Base-by-base conservation (phyloP, 2,888 invertebrate species). In the Cantharis flavilabris region DNA sequence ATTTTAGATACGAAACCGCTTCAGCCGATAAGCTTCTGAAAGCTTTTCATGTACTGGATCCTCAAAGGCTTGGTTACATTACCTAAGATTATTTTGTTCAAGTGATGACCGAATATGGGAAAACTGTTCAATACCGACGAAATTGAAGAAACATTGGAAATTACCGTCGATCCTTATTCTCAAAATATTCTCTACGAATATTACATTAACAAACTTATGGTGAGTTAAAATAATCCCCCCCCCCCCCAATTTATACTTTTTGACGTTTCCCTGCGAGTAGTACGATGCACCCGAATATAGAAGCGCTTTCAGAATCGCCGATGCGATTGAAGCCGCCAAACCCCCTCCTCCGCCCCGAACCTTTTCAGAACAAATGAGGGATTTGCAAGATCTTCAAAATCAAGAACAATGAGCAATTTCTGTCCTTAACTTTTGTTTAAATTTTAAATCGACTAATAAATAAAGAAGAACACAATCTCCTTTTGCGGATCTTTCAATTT, bases 81-180 rank as follows among this genome's bases (percentile, higher is more conserved):
- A 92, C 94, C 4, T 94, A 92, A 85, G 95, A 96, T 23, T 91
- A 92, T 81, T 91, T 98, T 80, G 90, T 93, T 11, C 93, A 94
- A 83, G 91, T 94, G 14, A 94, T 98, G 92, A 92, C 94, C 85
- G 95, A 97, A 88, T 94, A 96, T 86, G 98, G 98, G 0, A 98
- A n/a, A 98, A 87, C 95, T 96, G 0, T 97, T 98, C 84, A 94
- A 94, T 2, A 92, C 94, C 89, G 97, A 98, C 86, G 98, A 98
- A 89, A 90, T 96, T 73, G 96, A 97, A 76, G 97, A 98, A 89
- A 97, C 97, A 97, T 92, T 97, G 90, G 94, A 94, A 78, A 91
- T 94, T 4, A 97, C 97, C 0, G 90, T 96, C 63, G 96, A 97
- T 87, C 94, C 95, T 0, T 92, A 94, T 67, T 94, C 95, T 0